phyloP scores from a whole-genome alignment of 2,113 vertebrate species.

The Bostrychus sinensis region DNA sequence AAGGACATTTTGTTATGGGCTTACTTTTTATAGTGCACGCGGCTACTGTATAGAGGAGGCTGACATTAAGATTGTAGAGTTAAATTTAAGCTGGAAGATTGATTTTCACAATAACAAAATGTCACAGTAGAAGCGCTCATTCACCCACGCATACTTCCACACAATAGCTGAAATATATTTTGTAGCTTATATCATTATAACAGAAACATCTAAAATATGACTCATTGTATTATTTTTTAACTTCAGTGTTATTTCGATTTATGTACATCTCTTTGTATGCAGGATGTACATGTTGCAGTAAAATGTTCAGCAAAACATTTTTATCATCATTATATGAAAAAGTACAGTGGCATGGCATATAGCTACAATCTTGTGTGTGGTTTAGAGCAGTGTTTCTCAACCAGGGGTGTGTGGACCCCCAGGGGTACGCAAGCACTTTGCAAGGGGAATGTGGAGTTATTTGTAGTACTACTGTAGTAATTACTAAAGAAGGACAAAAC shows the following conservation, averaged over 20 bases:
- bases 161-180: constrained; percentile 11
- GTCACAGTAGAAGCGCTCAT: constrained; percentile 12
- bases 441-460: no score
- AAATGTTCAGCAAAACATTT: background rate
- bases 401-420: no score
- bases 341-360: background rate
- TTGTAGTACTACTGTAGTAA: no score
- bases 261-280: background rate
- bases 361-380: no score
- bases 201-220: background rate
- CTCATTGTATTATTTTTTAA: background rate
- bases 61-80: constrained; percentile 43
- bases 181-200: constrained; percentile 8
- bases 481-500: no score
- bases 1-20: constrained; percentile 35
- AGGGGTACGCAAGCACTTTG: no score
- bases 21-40: constrained; percentile 47
- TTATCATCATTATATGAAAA: background rate
- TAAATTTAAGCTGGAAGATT: constrained; percentile 27
- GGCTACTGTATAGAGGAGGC: constrained; percentile 23
- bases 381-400: no score
- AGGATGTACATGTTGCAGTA: background rate
- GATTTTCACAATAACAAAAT: constrained; percentile 32
- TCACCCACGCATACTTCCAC: background rate
- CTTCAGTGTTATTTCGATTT: background rate